Percentiles rank a stretch among this genome's conserved stretches.
Evolutionary conservation across 1,140 invertebrate genomes (phyloP).

Genomic region (Drosophila tani): DNA sequence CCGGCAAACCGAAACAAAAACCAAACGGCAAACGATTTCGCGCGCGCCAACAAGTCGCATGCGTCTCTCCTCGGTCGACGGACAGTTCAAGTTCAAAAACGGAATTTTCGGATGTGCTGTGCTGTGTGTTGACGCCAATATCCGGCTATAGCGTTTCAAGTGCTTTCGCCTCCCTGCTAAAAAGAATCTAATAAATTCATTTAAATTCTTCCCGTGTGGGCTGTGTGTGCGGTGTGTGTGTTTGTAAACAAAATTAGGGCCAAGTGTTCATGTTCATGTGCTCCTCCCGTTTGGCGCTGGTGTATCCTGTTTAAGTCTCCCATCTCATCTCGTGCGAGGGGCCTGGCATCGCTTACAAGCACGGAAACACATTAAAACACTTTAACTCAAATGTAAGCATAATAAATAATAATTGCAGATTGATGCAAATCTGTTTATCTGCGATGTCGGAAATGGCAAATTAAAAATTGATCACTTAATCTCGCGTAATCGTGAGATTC

Average conservation of each 20-base stretch:
- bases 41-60: conserved; percentile 77
- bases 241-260: conserved; percentile 62
- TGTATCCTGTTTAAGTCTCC: conserved; percentile 51
- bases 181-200: conserved; percentile 46
- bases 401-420: conserved; percentile 66
- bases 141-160: conserved; percentile 56
- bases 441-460: conserved; percentile 52
- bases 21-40: conserved; percentile 54
- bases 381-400: conserved; percentile 63
- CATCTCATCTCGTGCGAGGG: conserved; percentile 9
- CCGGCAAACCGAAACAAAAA: conserved; percentile 18
- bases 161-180: conserved; percentile 38
- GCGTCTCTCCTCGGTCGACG: conserved; percentile 51
- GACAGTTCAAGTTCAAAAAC: conserved; percentile 56
- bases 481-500: conserved; percentile 13
- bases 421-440: conserved; percentile 61
- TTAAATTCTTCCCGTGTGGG: conserved; percentile 22
- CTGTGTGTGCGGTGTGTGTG: conserved; percentile 23
- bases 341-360: conserved; percentile 24
- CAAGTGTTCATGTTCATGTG: conserved; percentile 50
- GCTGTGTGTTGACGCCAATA: conserved; percentile 64
- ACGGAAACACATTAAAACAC: conserved; percentile 51
- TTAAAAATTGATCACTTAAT: conserved; percentile 62
- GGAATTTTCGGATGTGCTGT: conserved; percentile 37
- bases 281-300: conserved; percentile 19